phyloP scores from a whole-genome alignment of 2,113 vertebrate genomes.

The Genyomyrus donnyi region DNA sequence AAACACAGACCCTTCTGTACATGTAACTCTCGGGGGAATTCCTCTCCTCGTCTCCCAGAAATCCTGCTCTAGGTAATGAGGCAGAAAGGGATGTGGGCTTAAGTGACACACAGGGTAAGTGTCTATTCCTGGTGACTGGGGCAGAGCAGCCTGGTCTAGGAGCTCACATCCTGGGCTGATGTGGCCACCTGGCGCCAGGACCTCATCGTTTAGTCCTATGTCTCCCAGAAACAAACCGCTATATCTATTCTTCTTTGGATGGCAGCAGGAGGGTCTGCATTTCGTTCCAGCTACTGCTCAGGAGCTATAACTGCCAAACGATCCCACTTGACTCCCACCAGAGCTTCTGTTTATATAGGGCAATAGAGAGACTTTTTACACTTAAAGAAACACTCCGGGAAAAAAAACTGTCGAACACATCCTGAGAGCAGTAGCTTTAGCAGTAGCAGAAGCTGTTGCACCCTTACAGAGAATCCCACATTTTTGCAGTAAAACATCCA shows the following conservation, averaged over 20 bases:
- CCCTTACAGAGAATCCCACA: not conserved
- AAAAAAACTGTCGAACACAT: not conserved
- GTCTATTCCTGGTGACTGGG: not conserved
- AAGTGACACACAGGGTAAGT: not conserved
- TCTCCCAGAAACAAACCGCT: not conserved
- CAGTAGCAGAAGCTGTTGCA: not conserved
- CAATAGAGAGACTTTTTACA: not conserved
- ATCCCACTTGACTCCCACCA: constrained; percentile 9
- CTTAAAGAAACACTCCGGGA: not conserved
- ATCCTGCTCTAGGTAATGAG: not conserved
- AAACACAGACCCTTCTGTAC: not conserved
- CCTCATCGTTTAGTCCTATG: not conserved
- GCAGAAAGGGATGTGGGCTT: not conserved
- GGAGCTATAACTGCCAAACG: not conserved
- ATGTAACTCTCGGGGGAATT: not conserved
- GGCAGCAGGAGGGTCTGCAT: not conserved
- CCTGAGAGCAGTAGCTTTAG: not conserved
- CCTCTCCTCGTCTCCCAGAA: not conserved
- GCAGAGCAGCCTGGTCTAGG: not conserved
- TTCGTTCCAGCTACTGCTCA: not conserved
- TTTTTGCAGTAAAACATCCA: not conserved
- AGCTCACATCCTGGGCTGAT: not conserved
- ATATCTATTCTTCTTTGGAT: not conserved
- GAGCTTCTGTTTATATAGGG: not conserved
- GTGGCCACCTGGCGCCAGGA: not conserved